These are phyloP conservation scores for Campaea margaritaria DNA, from an alignment of 2,888 invertebrate species.

Conservation along the genomic window DNA sequence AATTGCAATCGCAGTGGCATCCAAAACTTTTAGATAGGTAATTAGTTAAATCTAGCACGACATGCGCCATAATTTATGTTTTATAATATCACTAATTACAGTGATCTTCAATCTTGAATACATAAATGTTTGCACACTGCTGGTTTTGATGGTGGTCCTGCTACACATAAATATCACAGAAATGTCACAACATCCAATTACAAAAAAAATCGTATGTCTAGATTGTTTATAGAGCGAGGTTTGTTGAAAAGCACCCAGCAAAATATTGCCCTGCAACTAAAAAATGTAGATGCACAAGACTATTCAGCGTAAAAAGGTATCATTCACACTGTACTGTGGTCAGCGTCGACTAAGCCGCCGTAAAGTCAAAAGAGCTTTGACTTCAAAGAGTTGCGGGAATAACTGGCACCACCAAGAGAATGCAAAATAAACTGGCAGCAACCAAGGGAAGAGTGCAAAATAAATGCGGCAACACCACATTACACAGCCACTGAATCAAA, in stretches of 20 bases:
- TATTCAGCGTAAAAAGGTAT: conserved; percentile 72
- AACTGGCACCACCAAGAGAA: conserved; percentile 77
- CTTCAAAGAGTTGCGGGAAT: conserved; percentile 79
- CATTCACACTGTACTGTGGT: conserved; percentile 74
- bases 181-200: too few species aligned
- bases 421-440: conserved; percentile 75
- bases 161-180: too few species aligned
- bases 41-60: too few species aligned
- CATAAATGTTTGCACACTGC: too few species aligned
- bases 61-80: too few species aligned
- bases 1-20: too few species aligned
- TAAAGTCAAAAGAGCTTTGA: conserved; percentile 81
- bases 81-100: too few species aligned
- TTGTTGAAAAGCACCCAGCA: conserved; percentile 19
- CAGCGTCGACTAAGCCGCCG: conserved; percentile 67
- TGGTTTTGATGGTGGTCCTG: too few species aligned
- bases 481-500: conserved; percentile 84
- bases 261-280: conserved; percentile 42
- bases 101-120: too few species aligned
- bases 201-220: too few species aligned
- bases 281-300: conserved; percentile 50
- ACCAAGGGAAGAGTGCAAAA: conserved; percentile 77
- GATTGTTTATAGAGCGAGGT: too few species aligned
- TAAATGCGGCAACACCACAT: conserved; percentile 82
- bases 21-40: too few species aligned